Evolutionary conservation across 1,140 invertebrate genomes (phyloP).

Genomic region (Onthophagus taurus): DNA sequence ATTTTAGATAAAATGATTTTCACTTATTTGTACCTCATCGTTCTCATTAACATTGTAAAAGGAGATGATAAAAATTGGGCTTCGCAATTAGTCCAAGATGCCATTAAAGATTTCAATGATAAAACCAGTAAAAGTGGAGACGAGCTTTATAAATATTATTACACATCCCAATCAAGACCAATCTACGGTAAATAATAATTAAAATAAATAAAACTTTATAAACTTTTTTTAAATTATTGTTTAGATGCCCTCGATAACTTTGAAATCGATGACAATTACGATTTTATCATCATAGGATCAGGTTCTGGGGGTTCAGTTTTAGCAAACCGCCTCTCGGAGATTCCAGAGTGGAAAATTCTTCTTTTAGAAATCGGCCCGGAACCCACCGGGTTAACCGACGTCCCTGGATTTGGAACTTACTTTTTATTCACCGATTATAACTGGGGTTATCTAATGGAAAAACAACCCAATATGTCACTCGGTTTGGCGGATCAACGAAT

Average conservation of each 20-base stretch:
- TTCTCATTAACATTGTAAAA: too few relatives aligned
- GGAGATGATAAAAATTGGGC: too few relatives aligned
- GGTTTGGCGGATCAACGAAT: conserved; percentile 29
- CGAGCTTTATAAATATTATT: conserved; percentile 5
- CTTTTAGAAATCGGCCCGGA: conserved; percentile 56
- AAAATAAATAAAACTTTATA: neutral
- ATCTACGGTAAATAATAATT: conserved; percentile 5
- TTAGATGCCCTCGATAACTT: conserved; percentile 4
- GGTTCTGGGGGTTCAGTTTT: conserved; percentile 44
- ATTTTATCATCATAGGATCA: conserved; percentile 26
- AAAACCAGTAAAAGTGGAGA: conserved; percentile 2
- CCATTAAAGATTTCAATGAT: neutral
- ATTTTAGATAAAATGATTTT: too few relatives aligned
- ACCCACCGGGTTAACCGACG: conserved; percentile 61
- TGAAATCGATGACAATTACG: conserved; percentile 13
- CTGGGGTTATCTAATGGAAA: conserved; percentile 70
- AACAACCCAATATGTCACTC: conserved; percentile 54
- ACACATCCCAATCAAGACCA: conserved; percentile 4
- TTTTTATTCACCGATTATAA: conserved; percentile 63
- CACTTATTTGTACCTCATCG: too few relatives aligned
- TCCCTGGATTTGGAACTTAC: conserved; percentile 56
- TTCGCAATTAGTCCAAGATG: conserved; percentile 3
- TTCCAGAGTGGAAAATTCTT: conserved; percentile 53
- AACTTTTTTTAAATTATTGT: neutral
- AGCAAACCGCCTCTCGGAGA: conserved; percentile 60